Conservation (phyloP, 2,888 invertebrate species). For the Phragmatobia fuliginosa region DNA sequence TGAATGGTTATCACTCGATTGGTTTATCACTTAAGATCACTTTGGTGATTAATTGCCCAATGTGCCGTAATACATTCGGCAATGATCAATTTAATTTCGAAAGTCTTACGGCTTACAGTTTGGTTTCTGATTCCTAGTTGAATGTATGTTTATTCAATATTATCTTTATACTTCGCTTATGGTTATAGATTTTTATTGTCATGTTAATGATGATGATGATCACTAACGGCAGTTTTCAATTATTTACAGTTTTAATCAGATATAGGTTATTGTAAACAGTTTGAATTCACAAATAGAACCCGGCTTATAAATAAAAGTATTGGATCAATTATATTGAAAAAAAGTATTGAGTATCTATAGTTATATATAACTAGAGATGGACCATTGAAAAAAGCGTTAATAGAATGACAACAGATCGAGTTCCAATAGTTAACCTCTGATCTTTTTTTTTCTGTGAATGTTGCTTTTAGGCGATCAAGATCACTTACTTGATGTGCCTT, state of each 20-base stretch:
- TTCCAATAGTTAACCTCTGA: conserved; percentile 23
- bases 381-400: conserved; percentile 3
- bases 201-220: too few relatives aligned
- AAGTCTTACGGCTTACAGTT: neutral
- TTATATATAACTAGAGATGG: too few relatives aligned
- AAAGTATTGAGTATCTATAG: too few relatives aligned
- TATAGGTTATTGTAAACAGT: too few relatives aligned
- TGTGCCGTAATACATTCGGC: neutral
- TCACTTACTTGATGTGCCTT: conserved; percentile 53
- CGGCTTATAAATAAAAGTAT: neutral
- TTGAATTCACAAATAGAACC: too few relatives aligned
- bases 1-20: conserved; percentile 17
- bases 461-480: conserved; percentile 61
- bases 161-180: neutral
- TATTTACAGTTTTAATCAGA: too few relatives aligned
- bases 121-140: neutral
- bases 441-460: conserved; percentile 44
- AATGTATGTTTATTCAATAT: neutral
- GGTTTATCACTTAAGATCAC: conserved; percentile 30
- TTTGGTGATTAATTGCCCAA: neutral
- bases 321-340: too few relatives aligned
- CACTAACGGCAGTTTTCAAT: too few relatives aligned
- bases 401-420: conserved; percentile 29
- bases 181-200: neutral
- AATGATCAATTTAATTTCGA: neutral